Evolutionary conservation across 2,113 vertebrate species (phyloP).

Genomic region (Chlamydotis undulata): DNA sequence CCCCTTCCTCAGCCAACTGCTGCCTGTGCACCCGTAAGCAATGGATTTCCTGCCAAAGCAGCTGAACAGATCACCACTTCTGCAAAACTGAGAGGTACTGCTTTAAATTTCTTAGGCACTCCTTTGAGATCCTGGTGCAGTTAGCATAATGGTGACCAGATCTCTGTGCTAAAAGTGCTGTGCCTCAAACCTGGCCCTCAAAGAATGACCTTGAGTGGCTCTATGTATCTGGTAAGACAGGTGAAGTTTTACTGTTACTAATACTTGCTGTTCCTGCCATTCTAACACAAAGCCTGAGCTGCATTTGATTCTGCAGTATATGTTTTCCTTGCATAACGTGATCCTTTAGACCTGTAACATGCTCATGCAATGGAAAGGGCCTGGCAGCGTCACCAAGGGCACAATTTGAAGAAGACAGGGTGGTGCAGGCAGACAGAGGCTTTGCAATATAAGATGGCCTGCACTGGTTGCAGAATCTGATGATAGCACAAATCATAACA

Average conservation of each 20-base stretch:
- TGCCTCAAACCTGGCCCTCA: background rate
- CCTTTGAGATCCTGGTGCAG: background rate
- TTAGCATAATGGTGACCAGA: background rate
- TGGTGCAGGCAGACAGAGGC: background rate
- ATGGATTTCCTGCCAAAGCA: background rate
- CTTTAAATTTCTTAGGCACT: background rate
- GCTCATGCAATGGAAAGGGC: background rate
- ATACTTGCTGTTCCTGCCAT: background rate
- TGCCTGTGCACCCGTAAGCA: background rate
- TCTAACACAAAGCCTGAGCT: background rate
- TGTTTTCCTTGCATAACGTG: background rate
- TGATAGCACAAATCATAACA: background rate
- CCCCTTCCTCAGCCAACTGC: background rate
- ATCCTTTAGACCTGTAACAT: background rate
- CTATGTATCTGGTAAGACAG: background rate
- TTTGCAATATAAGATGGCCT: background rate
- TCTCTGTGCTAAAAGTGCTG: background rate
- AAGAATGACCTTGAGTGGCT: background rate
- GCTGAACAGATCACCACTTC: background rate
- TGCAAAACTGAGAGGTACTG: background rate
- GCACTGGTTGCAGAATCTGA: background rate
- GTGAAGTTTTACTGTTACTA: background rate
- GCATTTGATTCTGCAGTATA: background rate
- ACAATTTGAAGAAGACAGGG: background rate
- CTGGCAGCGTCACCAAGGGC: background rate